Base-by-base conservation (phyloP, 2,888 invertebrate genomes). In the Drosophila lutescens region DNA sequence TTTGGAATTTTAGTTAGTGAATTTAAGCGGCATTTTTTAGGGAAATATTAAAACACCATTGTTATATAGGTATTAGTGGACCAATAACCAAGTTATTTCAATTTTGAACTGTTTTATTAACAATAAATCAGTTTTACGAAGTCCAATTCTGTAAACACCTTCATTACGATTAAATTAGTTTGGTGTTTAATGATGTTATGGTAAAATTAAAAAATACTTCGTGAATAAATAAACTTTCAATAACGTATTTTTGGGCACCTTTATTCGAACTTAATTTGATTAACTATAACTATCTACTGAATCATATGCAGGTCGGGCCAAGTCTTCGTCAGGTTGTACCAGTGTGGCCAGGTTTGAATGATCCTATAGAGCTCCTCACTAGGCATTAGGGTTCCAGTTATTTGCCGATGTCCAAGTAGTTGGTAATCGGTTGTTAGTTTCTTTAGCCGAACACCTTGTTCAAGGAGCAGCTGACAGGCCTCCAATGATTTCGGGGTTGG, bases 281-380 rank as follows among this genome's bases (percentile, higher is more conserved):
- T 17, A 26, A n/a, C 32, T 10, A 13, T 20, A 26, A 2, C n/a
- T 41, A 46, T 34, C 34, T 20, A 65, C 13, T 58, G 26, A 17
- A 23, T 66, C 50, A 62, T 61, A 34, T 50, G 50, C 15, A 62
- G 54, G 10, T 36, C 53, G 8, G 58, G 46, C 26, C 59, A 15
- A 12, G 17, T 47, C 26, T 46, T 57, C 0, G 46, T 47, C 9
- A 41, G 7, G 5, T 67, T 41, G 3, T 20, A 7, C 84, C 87
- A 96, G 90, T 96, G 94, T 0, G 94, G 93, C 96, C 96, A 96
- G 2, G 92, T 93, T 80, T 94, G 93, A 0, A 96, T 94, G 51
- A 94, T 93, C 38, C 94, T 93, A 76, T 92, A 95, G 0, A 96
- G 90, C 9, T 92, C 93, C 15, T 94, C 93, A 0, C 96, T 96